Evolutionary conservation across 2,888 invertebrate genomes (phyloP).

Genomic region (Nemurella pictetii): DNA sequence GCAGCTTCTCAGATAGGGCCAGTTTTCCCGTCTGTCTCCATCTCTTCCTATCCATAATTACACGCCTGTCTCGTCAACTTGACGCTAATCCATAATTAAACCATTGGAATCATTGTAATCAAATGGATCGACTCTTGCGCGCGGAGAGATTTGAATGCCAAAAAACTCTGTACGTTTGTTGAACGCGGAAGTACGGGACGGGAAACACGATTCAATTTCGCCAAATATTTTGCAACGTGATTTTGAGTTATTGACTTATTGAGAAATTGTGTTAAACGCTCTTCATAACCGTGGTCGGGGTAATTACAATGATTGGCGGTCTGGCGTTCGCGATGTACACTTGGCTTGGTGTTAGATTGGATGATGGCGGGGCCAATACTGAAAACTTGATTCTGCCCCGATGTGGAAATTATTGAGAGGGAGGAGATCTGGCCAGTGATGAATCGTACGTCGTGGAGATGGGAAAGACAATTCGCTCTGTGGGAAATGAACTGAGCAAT

Average conservation of each 20-base stretch:
- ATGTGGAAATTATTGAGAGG: not conserved
- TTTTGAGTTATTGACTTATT: not conserved
- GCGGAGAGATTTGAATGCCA: not conserved
- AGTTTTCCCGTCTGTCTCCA: conserved; percentile 17
- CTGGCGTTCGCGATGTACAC: not conserved
- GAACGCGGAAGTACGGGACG: not conserved
- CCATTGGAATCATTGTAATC: not conserved
- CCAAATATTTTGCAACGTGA: conserved; percentile 5
- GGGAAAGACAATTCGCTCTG: not conserved
- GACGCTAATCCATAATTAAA: not conserved
- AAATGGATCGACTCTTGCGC: not conserved
- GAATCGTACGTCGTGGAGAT: not conserved
- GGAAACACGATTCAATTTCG: not conserved
- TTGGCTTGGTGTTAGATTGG: not conserved
- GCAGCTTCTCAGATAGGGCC: not conserved
- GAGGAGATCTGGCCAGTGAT: not conserved
- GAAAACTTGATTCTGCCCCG: not conserved
- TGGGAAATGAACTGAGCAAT: not conserved
- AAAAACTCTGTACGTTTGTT: not conserved
- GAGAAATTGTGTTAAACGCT: not conserved
- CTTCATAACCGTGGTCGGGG: not conserved
- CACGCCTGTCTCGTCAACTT: not conserved
- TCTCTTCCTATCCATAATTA: conserved; percentile 19
- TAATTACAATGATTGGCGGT: not conserved
- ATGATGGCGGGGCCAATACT: not conserved